Conservation (phyloP, 2,888 invertebrate species). For the Tipula confusa region DNA sequence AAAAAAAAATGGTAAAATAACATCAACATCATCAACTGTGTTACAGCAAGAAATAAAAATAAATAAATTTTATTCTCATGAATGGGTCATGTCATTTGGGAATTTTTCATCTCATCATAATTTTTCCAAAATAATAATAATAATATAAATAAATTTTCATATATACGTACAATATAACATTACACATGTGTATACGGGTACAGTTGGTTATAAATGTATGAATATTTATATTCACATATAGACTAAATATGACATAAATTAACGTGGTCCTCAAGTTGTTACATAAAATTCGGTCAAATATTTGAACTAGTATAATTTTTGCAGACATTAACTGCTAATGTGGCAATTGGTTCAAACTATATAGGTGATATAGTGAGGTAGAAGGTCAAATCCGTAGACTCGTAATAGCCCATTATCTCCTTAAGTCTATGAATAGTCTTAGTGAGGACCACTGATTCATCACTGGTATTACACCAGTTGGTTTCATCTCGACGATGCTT, state of each 20-base stretch:
- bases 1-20: background rate
- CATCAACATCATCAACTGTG: constrained; percentile 25
- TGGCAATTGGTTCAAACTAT: no score
- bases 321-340: no score
- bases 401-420: no score
- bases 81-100: constrained; percentile 28
- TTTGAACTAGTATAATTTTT: no score
- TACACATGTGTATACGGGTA: background rate
- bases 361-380: no score
- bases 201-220: background rate
- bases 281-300: no score
- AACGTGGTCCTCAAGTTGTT: background rate
- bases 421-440: no score
- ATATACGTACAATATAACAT: background rate
- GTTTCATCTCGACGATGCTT: no score
- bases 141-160: constrained; percentile 25
- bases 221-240: background rate
- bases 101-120: constrained; percentile 29
- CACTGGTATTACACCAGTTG: no score
- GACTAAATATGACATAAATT: background rate
- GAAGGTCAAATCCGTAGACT: no score
- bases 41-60: constrained; percentile 20
- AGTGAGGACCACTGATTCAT: no score
- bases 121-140: constrained; percentile 25
- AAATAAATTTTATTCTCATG: constrained; percentile 26